A percentile compares a stretch with the other conserved stretches of the same genome.
These are phyloP conservation scores for Drosophila obscura DNA, from an alignment of 1,140 invertebrate genomes.

Conservation along the genomic window DNA sequence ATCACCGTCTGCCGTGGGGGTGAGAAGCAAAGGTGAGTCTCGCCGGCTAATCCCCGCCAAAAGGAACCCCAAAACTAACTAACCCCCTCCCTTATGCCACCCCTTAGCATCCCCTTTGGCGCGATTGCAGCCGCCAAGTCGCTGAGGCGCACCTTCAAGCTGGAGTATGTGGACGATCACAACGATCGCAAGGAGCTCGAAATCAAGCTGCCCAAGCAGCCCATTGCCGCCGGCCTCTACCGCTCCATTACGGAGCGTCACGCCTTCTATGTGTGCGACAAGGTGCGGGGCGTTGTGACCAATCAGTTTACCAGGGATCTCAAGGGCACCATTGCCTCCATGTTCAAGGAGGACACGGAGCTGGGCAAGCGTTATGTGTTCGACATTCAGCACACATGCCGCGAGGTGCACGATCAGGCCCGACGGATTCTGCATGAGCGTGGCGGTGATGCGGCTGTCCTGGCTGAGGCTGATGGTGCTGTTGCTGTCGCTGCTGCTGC, in stretches of 20 bases:
- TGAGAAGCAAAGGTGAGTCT: conserved; percentile 80
- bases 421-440: conserved; percentile 88
- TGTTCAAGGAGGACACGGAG: conserved; percentile 95
- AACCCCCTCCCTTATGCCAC: conserved; percentile 41
- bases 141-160: conserved; percentile 89
- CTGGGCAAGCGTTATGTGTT: conserved; percentile 94
- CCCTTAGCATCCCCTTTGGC: conserved; percentile 91
- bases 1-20: conserved; percentile 88
- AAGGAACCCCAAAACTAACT: conserved; percentile 2
- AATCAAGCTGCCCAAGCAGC: conserved; percentile 91
- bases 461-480: conserved; percentile 21
- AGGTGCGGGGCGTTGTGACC: conserved; percentile 93
- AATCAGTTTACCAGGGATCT: conserved; percentile 94
- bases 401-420: conserved; percentile 94
- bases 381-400: conserved; percentile 93
- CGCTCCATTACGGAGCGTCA: conserved; percentile 95
- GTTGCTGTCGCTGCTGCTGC: conserved; percentile 28
- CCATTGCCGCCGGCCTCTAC: conserved; percentile 91
- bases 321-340: conserved; percentile 95
- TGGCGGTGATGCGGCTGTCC: conserved; percentile 83
- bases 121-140: conserved; percentile 92
- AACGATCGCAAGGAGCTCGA: conserved; percentile 89
- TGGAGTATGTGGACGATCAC: conserved; percentile 89
- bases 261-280: conserved; percentile 96
- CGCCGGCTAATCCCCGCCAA: background rate